These are phyloP conservation scores for Protonibea diacanthus DNA, from an alignment of 2,797 vertebrate species.

Conservation along the genomic window DNA sequence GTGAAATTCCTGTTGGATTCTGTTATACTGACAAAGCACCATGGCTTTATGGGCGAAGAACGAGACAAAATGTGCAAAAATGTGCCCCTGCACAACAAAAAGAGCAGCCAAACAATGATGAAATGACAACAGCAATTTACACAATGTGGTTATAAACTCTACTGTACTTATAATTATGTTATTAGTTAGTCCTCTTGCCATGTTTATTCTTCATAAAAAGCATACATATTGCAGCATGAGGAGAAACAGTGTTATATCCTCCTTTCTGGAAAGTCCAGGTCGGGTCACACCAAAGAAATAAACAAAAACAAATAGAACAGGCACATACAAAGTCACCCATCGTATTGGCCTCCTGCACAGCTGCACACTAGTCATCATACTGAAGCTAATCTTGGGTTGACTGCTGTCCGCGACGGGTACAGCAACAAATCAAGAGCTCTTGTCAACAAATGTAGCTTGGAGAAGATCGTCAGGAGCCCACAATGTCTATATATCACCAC, in stretches of 20 bases:
- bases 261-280: constrained; percentile 63
- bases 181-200: constrained; percentile 60
- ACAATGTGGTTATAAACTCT: constrained; percentile 73
- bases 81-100: constrained; percentile 60
- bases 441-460: constrained; percentile 36
- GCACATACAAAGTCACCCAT: constrained; percentile 76
- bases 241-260: constrained; percentile 64
- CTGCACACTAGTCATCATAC: constrained; percentile 58
- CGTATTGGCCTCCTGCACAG: constrained; percentile 66
- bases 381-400: constrained; percentile 38
- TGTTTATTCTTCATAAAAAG: constrained; percentile 74
- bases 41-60: constrained; percentile 66
- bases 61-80: constrained; percentile 70
- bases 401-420: constrained; percentile 25
- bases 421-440: constrained; percentile 47
- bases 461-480: constrained; percentile 55
- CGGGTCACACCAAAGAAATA: constrained; percentile 36
- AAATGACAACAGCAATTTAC: constrained; percentile 64
- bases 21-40: constrained; percentile 65
- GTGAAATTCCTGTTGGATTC: constrained; percentile 43
- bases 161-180: constrained; percentile 61
- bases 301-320: constrained; percentile 65
- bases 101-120: constrained; percentile 65
- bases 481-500: constrained; percentile 62
- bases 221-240: constrained; percentile 76